These are phyloP conservation scores for Brevipalpus yothersi DNA, from an alignment of 1,140 invertebrate species.

Conservation along the genomic window DNA sequence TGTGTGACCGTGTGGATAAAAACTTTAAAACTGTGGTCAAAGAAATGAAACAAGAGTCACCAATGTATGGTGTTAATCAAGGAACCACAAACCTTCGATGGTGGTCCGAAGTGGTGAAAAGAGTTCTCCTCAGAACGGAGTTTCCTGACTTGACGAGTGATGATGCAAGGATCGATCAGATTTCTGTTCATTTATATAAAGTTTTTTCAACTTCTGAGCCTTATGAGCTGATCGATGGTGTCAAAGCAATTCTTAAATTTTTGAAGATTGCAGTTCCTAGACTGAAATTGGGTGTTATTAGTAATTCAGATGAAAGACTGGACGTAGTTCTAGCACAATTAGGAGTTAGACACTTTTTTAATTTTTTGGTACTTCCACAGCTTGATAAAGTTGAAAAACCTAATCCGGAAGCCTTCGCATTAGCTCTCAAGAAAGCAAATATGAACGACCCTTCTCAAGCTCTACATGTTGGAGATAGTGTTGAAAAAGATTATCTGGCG, in stretches of 20 bases:
- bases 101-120: slow-evolving; percentile 43
- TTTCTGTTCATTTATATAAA: slow-evolving; percentile 33
- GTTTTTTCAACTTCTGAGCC: slow-evolving; percentile 35
- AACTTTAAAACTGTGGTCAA: slow-evolving; percentile 28
- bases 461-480: slow-evolving; percentile 53
- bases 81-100: slow-evolving; percentile 46
- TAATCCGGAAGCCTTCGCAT: slow-evolving; percentile 38
- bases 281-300: slow-evolving; percentile 38
- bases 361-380: slow-evolving; percentile 54
- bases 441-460: slow-evolving; percentile 28
- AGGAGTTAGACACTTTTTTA: slow-evolving; percentile 38
- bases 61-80: slow-evolving; percentile 44
- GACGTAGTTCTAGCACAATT: slow-evolving; percentile 34
- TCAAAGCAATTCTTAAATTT: slow-evolving; percentile 31
- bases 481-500: slow-evolving; percentile 44
- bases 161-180: slow-evolving; percentile 23
- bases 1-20: slow-evolving; percentile 32
- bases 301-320: slow-evolving; percentile 63
- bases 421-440: slow-evolving; percentile 27
- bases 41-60: slow-evolving; percentile 34
- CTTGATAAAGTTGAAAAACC: slow-evolving; percentile 46
- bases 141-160: slow-evolving; percentile 5
- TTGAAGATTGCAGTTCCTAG: slow-evolving; percentile 18
- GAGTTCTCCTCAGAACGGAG: slow-evolving; percentile 29
- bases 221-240: slow-evolving; percentile 40